Percentiles rank a stretch among this genome's conserved stretches.
Conservation (phyloP, 2,888 invertebrate genomes). For the Nasonovia ribisnigri region DNA sequence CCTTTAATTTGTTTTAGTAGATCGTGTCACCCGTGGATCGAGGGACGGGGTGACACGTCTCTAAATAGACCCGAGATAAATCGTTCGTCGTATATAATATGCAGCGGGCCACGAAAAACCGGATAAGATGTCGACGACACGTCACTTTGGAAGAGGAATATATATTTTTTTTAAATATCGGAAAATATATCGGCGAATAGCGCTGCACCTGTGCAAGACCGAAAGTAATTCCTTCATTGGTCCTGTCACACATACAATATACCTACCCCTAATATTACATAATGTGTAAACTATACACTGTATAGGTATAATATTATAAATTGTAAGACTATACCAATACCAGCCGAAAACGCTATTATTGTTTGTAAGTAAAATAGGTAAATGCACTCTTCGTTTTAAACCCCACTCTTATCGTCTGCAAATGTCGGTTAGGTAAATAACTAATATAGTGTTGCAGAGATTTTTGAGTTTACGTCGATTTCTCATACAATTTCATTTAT, state of each 20-base stretch:
- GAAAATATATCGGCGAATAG: not conserved
- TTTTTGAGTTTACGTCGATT: not conserved
- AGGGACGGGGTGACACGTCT: not conserved
- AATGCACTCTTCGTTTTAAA: not conserved
- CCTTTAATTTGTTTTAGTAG: slow-evolving; percentile 60
- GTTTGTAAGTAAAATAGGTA: no score
- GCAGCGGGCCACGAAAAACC: slow-evolving; percentile 27
- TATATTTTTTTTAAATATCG: slow-evolving; percentile 35
- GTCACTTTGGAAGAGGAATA: not conserved
- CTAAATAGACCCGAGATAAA: slow-evolving; percentile 51
- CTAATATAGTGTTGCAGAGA: not conserved
- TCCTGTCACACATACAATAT: no score
- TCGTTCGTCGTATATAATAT: slow-evolving; percentile 25
- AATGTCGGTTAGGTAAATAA: no score
- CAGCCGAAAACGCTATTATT: not conserved
- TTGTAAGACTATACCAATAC: not conserved
- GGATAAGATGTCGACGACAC: slow-evolving; percentile 24
- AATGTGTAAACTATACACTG: no score
- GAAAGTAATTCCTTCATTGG: not conserved
- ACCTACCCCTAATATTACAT: no score
- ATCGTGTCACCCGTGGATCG: not conserved
- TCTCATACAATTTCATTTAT: slow-evolving; percentile 20
- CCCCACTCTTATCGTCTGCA: not conserved
- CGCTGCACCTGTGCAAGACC: not conserved
- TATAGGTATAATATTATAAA: no score